Evolutionary conservation across 2,113 vertebrate species (phyloP), one percentile per base, ranked within the genome.

Genomic region (Oryzias celebensis): DNA sequence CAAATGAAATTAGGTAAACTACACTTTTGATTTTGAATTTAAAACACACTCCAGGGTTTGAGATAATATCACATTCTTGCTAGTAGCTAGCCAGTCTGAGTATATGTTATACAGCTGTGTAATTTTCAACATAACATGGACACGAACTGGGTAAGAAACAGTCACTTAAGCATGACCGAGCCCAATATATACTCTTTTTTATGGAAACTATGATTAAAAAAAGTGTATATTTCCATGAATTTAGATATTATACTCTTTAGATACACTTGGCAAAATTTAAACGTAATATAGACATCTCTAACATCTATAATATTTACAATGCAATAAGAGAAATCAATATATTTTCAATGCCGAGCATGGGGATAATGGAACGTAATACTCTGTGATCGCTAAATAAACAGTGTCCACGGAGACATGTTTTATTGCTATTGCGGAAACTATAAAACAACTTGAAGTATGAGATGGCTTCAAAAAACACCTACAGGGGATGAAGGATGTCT

Each of bases 341-440:
- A 75, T 71, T 72, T 78, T 87, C 52, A 68, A 73, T 86, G 86
- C 57, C 72, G 58, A 81, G 72, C 85, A 81, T 83, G 83, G 76
- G 82, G 74, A 84, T 81, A 66, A 66, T 65, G 75, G 50, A 41
- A 75, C 57, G 47, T 72, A 73, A 72, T 73, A 24, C 67, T 22
- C 68, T 81, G 76, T 75, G 7, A 80, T 59, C 77, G 49, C 71
- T 86, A 88, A 90, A 87, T 82, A 85, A 88, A 90, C 65, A 65
- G 80, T 82, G 81, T 90, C 82, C 87, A 87, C 89, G 88, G 89
- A 92, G 91, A 92, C 85, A 76, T 89, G 88, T 91, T 90, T 92
- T 93, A 93, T 93, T 93, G 92, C 92, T 93, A 88, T 93, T 90
- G 90, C 91, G 87, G 85, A 90, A 91, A 90, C 77, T 82, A 87